Conservation (phyloP, 1,140 invertebrate species). For the Drosophila orena region DNA sequence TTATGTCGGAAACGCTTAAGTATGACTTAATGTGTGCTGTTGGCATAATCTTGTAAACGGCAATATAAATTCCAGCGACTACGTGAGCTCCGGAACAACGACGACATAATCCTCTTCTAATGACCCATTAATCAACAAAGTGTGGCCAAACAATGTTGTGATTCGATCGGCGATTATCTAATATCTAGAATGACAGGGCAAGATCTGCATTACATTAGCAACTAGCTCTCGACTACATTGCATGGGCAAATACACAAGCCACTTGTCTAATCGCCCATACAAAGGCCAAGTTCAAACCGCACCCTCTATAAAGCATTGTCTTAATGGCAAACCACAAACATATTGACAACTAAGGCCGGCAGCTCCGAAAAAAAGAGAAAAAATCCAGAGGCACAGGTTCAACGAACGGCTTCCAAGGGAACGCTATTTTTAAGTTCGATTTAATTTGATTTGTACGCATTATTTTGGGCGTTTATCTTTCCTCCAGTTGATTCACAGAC, state of each 20-base stretch:
- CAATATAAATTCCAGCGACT: slow-evolving; percentile 56
- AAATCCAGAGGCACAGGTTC: slow-evolving; percentile 53
- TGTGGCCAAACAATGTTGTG: slow-evolving; percentile 21
- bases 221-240: slow-evolving; percentile 27
- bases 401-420: slow-evolving; percentile 50
- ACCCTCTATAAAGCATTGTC: slow-evolving; percentile 62
- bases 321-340: slow-evolving; percentile 53
- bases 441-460: slow-evolving; percentile 75
- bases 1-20: slow-evolving; percentile 44
- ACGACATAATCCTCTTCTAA: slow-evolving; percentile 48
- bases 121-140: slow-evolving; percentile 29
- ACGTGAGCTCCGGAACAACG: slow-evolving; percentile 43
- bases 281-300: slow-evolving; percentile 76
- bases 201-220: slow-evolving; percentile 23
- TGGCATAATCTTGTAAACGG: slow-evolving; percentile 35
- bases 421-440: slow-evolving; percentile 72
- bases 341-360: slow-evolving; percentile 69
- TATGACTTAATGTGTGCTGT: slow-evolving; percentile 42
- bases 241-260: slow-evolving; percentile 6
- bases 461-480: slow-evolving; percentile 51
- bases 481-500: slow-evolving; percentile 68
- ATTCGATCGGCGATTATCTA: slow-evolving; percentile 22
- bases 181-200: slow-evolving; percentile 37
- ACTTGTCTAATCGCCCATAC: slow-evolving; percentile 61
- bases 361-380: slow-evolving; percentile 29